phyloP scores from a whole-genome alignment of 2,888 invertebrate species.

The Amphipoea oculea region DNA sequence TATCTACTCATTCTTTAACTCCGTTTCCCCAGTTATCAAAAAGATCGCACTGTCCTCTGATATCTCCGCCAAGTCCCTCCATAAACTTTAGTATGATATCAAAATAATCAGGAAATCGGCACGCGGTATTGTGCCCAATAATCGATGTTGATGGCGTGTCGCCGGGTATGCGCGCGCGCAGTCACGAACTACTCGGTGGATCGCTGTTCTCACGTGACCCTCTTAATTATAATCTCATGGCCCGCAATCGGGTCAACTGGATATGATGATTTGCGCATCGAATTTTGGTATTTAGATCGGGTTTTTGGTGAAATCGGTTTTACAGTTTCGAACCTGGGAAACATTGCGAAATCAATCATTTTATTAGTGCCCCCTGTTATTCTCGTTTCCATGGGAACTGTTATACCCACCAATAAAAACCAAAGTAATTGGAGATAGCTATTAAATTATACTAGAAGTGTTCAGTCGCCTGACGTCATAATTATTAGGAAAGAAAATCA shows the following conservation, averaged over 20 bases:
- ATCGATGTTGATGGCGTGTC: slow-evolving; percentile 84
- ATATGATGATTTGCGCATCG: slow-evolving; percentile 41
- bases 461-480: background rate
- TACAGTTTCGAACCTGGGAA: background rate
- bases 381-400: background rate
- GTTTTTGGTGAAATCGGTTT: background rate
- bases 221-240: slow-evolving; percentile 83
- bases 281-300: background rate
- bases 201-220: slow-evolving; percentile 83
- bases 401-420: background rate
- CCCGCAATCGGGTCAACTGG: slow-evolving; percentile 70
- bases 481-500: background rate
- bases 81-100: slow-evolving; percentile 50
- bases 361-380: background rate
- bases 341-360: background rate
- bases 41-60: slow-evolving; percentile 22
- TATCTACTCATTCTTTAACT: slow-evolving; percentile 21
- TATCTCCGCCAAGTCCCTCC: slow-evolving; percentile 12
- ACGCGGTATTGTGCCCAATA: slow-evolving; percentile 84
- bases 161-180: slow-evolving; percentile 75
- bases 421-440: background rate
- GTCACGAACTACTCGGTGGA: slow-evolving; percentile 82
- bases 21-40: slow-evolving; percentile 7
- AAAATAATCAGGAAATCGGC: slow-evolving; percentile 80
- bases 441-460: background rate